Conservation (phyloP, 2,113 vertebrate species). For the Phrynosoma platyrhinos region DNA sequence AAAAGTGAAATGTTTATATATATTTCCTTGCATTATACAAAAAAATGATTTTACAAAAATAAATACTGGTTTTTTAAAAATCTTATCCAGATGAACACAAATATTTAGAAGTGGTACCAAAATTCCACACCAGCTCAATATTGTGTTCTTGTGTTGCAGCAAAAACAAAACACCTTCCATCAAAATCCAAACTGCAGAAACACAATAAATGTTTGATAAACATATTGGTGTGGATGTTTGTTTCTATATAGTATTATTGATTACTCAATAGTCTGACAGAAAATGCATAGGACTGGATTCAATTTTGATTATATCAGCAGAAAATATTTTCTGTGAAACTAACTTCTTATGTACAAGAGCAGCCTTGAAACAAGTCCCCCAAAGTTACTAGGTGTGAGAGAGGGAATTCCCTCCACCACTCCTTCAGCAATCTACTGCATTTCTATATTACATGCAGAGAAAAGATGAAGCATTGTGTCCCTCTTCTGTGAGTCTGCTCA, state of each 20-base stretch:
- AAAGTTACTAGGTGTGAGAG: neutral
- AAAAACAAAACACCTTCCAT: neutral
- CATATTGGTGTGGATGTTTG: neutral
- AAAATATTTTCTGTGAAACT: neutral
- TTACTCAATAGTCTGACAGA: neutral
- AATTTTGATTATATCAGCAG: neutral
- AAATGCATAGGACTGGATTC: neutral
- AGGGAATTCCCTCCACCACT: too few species aligned
- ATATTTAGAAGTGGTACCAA: neutral
- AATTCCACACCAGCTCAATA: neutral
- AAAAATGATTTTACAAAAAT: neutral
- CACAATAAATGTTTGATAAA: neutral
- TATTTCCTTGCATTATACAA: rapidly evolving
- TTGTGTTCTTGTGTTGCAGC: neutral
- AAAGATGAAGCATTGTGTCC: neutral
- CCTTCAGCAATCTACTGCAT: neutral
- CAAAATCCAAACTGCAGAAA: neutral
- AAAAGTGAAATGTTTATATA: constrained; percentile 24
- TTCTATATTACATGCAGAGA: neutral
- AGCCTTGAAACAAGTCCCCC: neutral
- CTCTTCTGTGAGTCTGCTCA: neutral
- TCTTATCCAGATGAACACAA: neutral
- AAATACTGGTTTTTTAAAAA: neutral
- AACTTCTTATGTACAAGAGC: constrained; percentile 17
- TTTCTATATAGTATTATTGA: neutral